phyloP scores from a whole-genome alignment of 2,113 vertebrate species.

The Bos taurus region DNA sequence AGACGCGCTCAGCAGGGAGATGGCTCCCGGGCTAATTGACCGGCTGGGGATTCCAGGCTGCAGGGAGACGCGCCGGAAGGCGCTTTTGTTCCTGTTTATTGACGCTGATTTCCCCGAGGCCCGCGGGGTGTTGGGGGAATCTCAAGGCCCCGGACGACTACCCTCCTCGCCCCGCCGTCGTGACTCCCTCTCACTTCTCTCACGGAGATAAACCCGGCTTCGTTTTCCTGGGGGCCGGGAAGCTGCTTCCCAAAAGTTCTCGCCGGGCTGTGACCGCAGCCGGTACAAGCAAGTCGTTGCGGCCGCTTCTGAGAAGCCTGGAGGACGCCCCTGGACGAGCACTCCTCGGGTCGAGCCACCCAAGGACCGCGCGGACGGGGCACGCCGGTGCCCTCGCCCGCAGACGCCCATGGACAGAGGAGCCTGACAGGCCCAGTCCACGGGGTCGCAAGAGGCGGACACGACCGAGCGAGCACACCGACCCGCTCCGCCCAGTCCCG shows the following conservation, averaged over 20 bases:
- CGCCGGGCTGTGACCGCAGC: too few relatives aligned
- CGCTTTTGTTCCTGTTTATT: neutral
- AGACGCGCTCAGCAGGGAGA: neutral
- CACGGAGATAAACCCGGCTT: neutral
- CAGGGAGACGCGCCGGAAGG: neutral
- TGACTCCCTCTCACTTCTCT: neutral
- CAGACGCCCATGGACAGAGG: too few relatives aligned
- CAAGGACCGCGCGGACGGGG: too few relatives aligned
- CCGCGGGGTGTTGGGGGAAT: too few relatives aligned
- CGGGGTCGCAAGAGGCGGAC: too few relatives aligned
- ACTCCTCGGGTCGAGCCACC: too few relatives aligned
- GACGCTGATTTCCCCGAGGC: neutral
- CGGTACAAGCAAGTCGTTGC: accelerated
- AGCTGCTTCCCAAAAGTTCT: neutral
- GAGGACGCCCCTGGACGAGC: too few relatives aligned
- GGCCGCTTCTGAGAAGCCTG: too few relatives aligned
- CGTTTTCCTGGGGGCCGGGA: neutral
- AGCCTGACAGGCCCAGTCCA: too few relatives aligned
- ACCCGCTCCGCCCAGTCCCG: too few relatives aligned
- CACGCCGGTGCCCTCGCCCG: too few relatives aligned
- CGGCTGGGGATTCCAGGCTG: neutral
- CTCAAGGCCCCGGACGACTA: neutral
- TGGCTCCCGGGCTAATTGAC: neutral
- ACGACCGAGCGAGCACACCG: too few relatives aligned
- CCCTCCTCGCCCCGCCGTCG: neutral